These are phyloP conservation scores for Myanophis thanlyinensis DNA, from an alignment of 2,113 vertebrate species.

Conservation along the genomic window DNA sequence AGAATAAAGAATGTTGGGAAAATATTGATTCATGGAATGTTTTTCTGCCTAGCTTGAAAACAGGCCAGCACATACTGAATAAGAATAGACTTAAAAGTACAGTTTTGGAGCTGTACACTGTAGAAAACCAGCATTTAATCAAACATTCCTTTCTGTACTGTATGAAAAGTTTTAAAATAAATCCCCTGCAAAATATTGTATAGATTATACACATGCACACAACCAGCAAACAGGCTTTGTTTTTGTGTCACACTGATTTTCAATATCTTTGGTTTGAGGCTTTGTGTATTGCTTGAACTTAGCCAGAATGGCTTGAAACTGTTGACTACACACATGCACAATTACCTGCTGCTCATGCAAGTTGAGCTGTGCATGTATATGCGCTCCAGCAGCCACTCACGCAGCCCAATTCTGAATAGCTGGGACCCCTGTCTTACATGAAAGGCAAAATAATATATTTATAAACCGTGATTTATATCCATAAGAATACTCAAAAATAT, in stretches of 20 bases:
- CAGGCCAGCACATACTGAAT: fast-evolving
- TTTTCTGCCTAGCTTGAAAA: background rate
- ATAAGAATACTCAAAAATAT: background rate
- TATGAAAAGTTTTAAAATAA: conserved; percentile 5
- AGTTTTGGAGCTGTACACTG: conserved; percentile 29
- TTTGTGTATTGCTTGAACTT: background rate
- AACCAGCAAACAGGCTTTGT: background rate
- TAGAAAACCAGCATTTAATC: conserved; percentile 25
- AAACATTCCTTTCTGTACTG: background rate
- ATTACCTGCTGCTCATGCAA: no score
- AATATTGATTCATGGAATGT: background rate
- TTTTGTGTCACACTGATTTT: background rate
- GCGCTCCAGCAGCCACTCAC: no score
- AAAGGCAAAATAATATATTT: background rate
- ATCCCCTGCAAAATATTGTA: background rate
- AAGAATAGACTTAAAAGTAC: background rate
- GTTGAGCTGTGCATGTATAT: no score
- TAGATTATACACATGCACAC: background rate
- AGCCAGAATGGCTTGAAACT: background rate
- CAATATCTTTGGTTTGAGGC: background rate
- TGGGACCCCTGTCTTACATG: background rate
- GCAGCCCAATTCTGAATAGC: no score
- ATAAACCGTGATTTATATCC: background rate
- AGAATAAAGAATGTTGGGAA: conserved; percentile 22
- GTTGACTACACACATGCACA: no score